Evolutionary conservation across 2,797 vertebrate species (phyloP).

Genomic region (Tauraco hartlaubi): DNA sequence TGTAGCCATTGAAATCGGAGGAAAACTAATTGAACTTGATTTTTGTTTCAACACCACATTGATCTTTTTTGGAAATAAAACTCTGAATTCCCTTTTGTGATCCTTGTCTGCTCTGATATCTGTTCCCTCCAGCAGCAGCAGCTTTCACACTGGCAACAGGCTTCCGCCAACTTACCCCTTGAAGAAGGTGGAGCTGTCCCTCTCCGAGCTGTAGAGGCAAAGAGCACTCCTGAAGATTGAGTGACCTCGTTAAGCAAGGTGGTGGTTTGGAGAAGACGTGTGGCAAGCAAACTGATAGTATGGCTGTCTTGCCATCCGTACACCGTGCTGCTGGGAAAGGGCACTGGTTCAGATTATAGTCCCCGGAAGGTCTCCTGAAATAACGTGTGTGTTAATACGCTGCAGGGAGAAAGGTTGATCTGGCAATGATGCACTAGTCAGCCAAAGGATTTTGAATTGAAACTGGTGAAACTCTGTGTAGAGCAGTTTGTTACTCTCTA

Average conservation of each 20-base stretch:
- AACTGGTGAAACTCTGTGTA: neutral
- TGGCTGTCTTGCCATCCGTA: neutral
- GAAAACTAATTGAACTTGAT: conserved; percentile 67
- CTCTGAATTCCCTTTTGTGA: conserved; percentile 61
- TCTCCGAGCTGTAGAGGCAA: neutral
- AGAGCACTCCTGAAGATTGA: neutral
- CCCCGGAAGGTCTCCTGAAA: neutral
- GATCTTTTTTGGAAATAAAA: conserved; percentile 51
- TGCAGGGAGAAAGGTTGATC: neutral
- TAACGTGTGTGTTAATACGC: neutral
- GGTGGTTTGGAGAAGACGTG: neutral
- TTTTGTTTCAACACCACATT: conserved; percentile 37
- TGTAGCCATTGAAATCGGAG: conserved; percentile 55
- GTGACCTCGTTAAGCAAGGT: neutral
- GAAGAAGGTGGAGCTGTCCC: neutral
- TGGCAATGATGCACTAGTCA: neutral
- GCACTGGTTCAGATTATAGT: neutral
- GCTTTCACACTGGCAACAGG: neutral
- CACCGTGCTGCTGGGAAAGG: neutral
- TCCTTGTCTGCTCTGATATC: conserved; percentile 19
- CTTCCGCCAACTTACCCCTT: neutral
- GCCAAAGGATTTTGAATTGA: neutral
- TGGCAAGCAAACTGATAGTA: neutral
- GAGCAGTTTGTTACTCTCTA: neutral
- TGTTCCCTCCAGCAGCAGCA: neutral